phyloP scores from a whole-genome alignment of 1,140 invertebrate genomes.

The Plutomurus gul region DNA sequence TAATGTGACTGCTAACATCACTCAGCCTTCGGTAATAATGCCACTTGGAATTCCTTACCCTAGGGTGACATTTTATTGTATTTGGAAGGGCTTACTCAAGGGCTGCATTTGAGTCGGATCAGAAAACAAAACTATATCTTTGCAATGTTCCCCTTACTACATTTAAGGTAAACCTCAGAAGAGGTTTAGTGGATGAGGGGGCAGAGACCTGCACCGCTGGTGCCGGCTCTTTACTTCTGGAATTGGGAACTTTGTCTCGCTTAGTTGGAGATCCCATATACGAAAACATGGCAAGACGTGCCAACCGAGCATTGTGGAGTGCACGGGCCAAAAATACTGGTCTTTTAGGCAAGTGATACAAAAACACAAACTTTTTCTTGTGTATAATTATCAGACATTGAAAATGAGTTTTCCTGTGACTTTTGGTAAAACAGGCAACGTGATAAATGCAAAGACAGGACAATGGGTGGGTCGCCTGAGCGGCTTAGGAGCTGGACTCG shows the following conservation, averaged over 20 bases:
- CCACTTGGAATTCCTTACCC: conserved; percentile 66
- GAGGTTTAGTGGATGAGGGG: conserved; percentile 64
- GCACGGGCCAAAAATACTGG: conserved; percentile 67
- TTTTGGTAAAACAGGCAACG: conserved; percentile 61
- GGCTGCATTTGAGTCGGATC: conserved; percentile 56
- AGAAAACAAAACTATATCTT: background rate
- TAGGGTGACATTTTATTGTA: conserved; percentile 59
- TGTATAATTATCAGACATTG: background rate
- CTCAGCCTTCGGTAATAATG: conserved; percentile 53
- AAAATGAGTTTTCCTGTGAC: conserved; percentile 40
- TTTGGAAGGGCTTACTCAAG: conserved; percentile 67
- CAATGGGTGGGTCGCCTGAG: conserved; percentile 66
- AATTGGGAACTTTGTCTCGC: conserved; percentile 69
- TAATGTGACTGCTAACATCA: conserved; percentile 40
- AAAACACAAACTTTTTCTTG: background rate
- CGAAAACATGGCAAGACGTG: conserved; percentile 65
- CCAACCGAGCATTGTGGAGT: conserved; percentile 65
- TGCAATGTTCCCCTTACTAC: background rate
- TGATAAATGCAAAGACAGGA: conserved; percentile 69
- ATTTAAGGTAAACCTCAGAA: conserved; percentile 63
- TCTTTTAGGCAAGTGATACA: conserved; percentile 62
- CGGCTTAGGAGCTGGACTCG: conserved; percentile 71
- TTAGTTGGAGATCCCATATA: conserved; percentile 68
- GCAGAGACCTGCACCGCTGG: conserved; percentile 72
- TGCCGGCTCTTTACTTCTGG: conserved; percentile 68